These are phyloP conservation scores for Nasonia vitripennis DNA, from an alignment of 1,140 invertebrate genomes.

Conservation along the genomic window DNA sequence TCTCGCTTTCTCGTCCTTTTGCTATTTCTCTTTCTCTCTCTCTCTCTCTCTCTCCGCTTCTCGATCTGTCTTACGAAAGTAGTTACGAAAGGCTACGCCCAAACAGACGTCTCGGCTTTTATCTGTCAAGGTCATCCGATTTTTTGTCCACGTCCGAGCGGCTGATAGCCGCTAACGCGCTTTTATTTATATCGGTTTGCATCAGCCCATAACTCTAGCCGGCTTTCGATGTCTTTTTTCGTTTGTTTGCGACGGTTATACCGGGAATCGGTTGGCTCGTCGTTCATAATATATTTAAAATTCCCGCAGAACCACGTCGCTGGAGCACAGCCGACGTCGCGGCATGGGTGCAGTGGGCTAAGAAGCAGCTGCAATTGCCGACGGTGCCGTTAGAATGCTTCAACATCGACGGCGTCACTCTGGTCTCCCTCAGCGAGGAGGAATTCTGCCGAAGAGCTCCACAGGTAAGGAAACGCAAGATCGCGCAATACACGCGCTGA, in stretches of 20 bases:
- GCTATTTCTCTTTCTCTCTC: slow-evolving; percentile 36
- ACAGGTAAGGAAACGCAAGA: slow-evolving; percentile 76
- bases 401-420: slow-evolving; percentile 84
- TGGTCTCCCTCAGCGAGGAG: slow-evolving; percentile 87
- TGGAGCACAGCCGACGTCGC: slow-evolving; percentile 91
- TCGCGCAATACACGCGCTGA: too few relatives aligned
- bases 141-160: not conserved
- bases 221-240: too few relatives aligned
- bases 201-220: not conserved
- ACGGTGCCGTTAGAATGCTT: slow-evolving; percentile 84
- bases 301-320: slow-evolving; percentile 84
- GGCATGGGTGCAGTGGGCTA: slow-evolving; percentile 90
- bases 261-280: too few relatives aligned
- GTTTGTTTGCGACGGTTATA: too few relatives aligned
- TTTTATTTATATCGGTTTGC: not conserved
- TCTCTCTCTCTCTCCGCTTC: slow-evolving; percentile 12
- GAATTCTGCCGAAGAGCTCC: slow-evolving; percentile 89
- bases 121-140: not conserved
- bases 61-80: slow-evolving; percentile 24
- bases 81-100: not conserved
- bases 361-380: slow-evolving; percentile 84
- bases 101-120: not conserved
- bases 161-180: not conserved
- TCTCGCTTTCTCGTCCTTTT: slow-evolving; percentile 4
- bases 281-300: not conserved